Percentiles rank a stretch among this genome's conserved stretches.
Evolutionary conservation across 2,888 invertebrate genomes (phyloP).

Genomic region (Geotrupes spiniger): DNA sequence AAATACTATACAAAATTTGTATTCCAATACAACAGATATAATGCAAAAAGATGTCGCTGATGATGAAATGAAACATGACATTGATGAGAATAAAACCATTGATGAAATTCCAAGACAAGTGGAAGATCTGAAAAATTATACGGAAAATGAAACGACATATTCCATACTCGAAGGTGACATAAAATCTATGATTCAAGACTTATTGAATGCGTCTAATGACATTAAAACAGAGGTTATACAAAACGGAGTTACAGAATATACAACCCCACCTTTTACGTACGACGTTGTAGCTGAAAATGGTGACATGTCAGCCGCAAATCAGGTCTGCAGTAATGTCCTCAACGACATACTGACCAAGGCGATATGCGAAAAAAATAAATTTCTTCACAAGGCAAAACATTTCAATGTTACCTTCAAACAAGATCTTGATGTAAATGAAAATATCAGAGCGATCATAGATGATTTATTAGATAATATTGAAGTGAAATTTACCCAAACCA

Average conservation of each 20-base stretch:
- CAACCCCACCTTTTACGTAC: constrained; percentile 6
- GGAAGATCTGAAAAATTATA: neutral
- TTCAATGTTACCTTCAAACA: constrained; percentile 7
- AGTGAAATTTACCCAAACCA: neutral
- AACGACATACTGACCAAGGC: constrained; percentile 8
- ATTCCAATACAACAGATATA: too few relatives aligned
- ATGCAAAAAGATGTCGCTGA: too few relatives aligned
- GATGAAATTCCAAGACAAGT: too few relatives aligned
- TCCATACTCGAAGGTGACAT: constrained; percentile 17
- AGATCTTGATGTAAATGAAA: constrained; percentile 3
- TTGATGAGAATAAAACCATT: too few relatives aligned
- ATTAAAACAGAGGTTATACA: constrained; percentile 17
- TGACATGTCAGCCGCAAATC: constrained; percentile 6
- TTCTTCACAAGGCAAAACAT: constrained; percentile 7
- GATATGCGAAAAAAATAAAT: constrained; percentile 1
- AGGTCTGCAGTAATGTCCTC: constrained; percentile 5
- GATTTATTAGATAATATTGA: constrained; percentile 9
- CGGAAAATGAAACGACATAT: constrained; percentile 10
- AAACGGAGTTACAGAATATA: constrained; percentile 10
- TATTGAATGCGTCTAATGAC: constrained; percentile 16
- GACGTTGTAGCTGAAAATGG: neutral
- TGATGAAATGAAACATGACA: too few relatives aligned
- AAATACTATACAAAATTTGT: too few relatives aligned
- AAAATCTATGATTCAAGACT: constrained; percentile 20
- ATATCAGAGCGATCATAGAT: constrained; percentile 7